Conservation (phyloP, 2,888 invertebrate genomes). For the Eristalis tenax region DNA sequence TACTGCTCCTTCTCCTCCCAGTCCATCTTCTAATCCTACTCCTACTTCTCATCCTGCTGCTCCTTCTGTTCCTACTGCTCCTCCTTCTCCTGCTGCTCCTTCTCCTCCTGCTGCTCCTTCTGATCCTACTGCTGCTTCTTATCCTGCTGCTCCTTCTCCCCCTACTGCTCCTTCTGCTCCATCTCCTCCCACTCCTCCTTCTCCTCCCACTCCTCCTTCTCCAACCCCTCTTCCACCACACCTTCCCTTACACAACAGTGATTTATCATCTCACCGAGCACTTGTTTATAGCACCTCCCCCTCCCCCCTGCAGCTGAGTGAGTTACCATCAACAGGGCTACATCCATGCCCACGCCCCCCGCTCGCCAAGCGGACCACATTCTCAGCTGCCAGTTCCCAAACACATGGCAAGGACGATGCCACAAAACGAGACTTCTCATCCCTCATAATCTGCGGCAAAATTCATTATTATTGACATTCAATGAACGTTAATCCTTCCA, state of each 20-base stretch:
- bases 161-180: not conserved
- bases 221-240: not conserved
- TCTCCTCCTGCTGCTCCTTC: no score
- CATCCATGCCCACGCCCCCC: not conserved
- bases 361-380: no score
- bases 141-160: no score
- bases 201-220: not conserved
- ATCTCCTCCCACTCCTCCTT: not conserved
- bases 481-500: conserved; percentile 49
- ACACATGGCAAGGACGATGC: not conserved
- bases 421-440: not conserved
- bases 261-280: not conserved
- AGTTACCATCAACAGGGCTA: not conserved
- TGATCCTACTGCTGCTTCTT: no score
- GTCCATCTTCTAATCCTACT: no score
- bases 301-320: not conserved
- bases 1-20: no score
- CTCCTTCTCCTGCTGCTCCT: no score
- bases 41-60: no score
- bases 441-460: conserved; percentile 34
- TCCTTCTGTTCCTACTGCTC: no score
- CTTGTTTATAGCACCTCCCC: not conserved
- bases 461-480: conserved; percentile 53
- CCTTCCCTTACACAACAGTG: not conserved
- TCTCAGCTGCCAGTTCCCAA: conserved; percentile 28